These are phyloP conservation scores for Peromyscus melanophrys DNA, from an alignment of 2,797 vertebrate genomes.

Conservation along the genomic window DNA sequence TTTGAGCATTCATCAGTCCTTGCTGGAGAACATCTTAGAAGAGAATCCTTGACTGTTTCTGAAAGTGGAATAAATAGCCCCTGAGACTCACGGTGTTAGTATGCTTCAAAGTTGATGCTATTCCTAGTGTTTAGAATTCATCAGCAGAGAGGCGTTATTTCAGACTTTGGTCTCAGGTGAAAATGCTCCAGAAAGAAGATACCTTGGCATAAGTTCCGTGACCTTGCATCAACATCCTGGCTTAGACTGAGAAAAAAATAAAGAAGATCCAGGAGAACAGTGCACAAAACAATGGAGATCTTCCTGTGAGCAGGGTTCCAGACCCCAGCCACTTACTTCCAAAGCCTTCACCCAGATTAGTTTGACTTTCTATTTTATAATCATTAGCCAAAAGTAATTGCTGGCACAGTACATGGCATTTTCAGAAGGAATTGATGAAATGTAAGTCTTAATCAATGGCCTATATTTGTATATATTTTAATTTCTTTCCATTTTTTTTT, in stretches of 20 bases:
- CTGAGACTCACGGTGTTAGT: background rate
- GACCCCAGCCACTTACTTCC: background rate
- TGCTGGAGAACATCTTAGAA: background rate
- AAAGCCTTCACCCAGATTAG: background rate
- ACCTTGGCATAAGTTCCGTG: background rate
- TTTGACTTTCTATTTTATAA: conserved; percentile 49
- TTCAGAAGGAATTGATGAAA: conserved; percentile 75
- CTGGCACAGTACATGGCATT: conserved; percentile 48
- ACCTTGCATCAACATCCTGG: background rate
- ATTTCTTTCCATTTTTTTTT: conserved; percentile 67
- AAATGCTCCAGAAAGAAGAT: background rate
- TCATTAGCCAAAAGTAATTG: conserved; percentile 46
- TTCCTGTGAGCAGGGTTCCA: background rate
- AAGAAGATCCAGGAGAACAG: background rate
- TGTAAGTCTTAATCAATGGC: conserved; percentile 62
- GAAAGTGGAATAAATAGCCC: background rate
- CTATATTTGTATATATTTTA: conserved; percentile 67
- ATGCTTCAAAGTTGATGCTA: conserved; percentile 28
- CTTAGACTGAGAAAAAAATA: background rate
- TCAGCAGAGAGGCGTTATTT: conserved; percentile 32
- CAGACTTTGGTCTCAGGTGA: background rate
- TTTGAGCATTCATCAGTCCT: background rate
- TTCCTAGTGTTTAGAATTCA: conserved; percentile 12
- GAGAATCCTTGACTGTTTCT: background rate
- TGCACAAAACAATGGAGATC: no score